These are phyloP conservation scores for Balanococcus diminutus DNA, from an alignment of 2,888 invertebrate genomes.

Conservation along the genomic window DNA sequence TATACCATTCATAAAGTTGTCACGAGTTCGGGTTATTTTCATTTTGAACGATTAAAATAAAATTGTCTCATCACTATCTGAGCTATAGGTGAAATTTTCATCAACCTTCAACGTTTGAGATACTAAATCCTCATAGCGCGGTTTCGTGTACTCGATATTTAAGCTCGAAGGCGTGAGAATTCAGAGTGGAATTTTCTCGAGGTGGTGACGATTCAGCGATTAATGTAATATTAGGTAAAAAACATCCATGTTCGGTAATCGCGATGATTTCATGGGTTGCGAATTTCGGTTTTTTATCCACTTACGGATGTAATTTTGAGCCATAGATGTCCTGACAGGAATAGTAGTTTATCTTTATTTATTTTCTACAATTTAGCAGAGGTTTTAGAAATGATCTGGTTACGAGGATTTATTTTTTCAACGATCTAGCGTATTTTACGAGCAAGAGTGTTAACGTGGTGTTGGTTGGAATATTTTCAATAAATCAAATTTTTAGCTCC, in stretches of 20 bases:
- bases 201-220: neutral
- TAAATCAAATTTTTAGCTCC: neutral
- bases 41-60: neutral
- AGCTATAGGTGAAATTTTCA: slow-evolving; percentile 18
- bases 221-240: neutral
- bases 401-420: neutral
- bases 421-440: neutral
- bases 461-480: neutral
- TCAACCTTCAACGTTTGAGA: neutral
- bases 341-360: neutral
- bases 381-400: neutral
- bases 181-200: neutral
- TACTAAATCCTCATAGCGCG: neutral
- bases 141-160: neutral
- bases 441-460: neutral
- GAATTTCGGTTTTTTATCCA: neutral
- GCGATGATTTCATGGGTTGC: neutral
- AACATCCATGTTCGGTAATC: neutral
- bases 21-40: slow-evolving; percentile 16
- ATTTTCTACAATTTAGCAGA: neutral
- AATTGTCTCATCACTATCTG: neutral
- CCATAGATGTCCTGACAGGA: neutral
- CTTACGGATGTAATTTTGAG: neutral
- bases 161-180: neutral
- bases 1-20: neutral